Evolutionary conservation across 2,113 vertebrate species (phyloP).

Genomic region (Raja brachyura): DNA sequence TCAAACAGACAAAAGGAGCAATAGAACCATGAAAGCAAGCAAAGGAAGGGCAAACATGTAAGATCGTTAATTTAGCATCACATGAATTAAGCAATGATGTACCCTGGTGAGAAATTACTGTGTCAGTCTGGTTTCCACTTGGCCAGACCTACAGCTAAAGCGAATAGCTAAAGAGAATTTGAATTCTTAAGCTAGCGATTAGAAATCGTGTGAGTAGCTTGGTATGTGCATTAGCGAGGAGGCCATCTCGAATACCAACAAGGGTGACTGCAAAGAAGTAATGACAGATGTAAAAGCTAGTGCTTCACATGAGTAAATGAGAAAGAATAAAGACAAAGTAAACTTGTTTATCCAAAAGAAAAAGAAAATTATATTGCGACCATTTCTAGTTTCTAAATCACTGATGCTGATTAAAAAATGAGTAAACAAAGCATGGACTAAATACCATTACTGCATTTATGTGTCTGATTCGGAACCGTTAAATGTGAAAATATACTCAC

Average conservation of each 20-base stretch:
- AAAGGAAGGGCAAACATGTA: background rate
- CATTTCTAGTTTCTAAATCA: background rate
- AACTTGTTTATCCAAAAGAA: background rate
- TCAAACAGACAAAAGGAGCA: background rate
- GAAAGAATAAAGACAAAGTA: background rate
- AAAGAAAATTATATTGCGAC: background rate
- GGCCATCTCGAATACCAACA: constrained; percentile 20
- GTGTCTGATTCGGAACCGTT: background rate
- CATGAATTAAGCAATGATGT: too few relatives aligned
- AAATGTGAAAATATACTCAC: background rate
- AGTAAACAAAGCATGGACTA: background rate
- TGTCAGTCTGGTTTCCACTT: background rate
- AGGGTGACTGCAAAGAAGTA: constrained; percentile 14
- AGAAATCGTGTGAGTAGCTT: background rate
- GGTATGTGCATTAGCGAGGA: background rate
- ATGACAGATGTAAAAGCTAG: constrained; percentile 16
- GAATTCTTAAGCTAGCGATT: background rate
- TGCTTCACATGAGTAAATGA: constrained; percentile 11
- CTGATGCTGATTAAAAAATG: background rate
- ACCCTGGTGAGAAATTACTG: too few relatives aligned
- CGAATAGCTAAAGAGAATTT: background rate
- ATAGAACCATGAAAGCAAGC: background rate
- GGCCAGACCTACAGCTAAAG: background rate
- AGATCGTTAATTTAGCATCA: background rate
- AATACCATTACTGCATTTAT: background rate